Base-by-base conservation (phyloP, 2,797 vertebrate genomes). In the Remorina albescens region DNA sequence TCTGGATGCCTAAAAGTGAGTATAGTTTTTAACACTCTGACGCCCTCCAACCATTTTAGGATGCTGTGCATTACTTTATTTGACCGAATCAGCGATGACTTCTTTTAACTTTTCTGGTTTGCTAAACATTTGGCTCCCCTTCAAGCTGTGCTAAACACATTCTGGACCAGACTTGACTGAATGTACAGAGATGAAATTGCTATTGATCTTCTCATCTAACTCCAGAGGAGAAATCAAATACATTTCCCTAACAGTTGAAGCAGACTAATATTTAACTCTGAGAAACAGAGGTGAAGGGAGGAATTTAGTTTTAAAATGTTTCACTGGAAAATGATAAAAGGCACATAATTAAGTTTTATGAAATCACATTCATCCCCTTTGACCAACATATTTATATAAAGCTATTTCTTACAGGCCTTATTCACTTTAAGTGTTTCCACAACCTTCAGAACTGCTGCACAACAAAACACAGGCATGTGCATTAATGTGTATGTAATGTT, bases 171-270 rank as follows among this genome's bases (percentile, higher is more conserved):
- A 26, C 34, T 61, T 21, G 21, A 12, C 62, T 71, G 67, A 68
- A 61, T 34, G 25, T 51, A 73, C 21, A 19, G 13, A 42, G 32
- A 58, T 69, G 50, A 67, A 66, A 66, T 73, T 58, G 34, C 62
- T 62, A 78, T 81, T 51, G 61, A 76, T 79, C 41, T 50, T 65
- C 32, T 71, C 23, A 77, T 58, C 62, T 37, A 67, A 59, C 54
- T 79, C 62, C 26, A 26, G 51, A 56, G 71, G 62, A 55, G 21
- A 61, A 68, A 76, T 74, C 21, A 39, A 76, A 51, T 69, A 70
- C 67, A 63, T 64, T 56, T 65, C 25, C 9, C 1, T 36, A 63
- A 62, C 58, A 61, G 28, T 49, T 30, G 23, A 13, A n/a, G 41
- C 25, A 41, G 23, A 42, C 46, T 37, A 34, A 64, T 41, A 44